These are phyloP conservation scores for Amphiprion percula DNA, from an alignment of 2,113 vertebrate genomes.

Conservation along the genomic window DNA sequence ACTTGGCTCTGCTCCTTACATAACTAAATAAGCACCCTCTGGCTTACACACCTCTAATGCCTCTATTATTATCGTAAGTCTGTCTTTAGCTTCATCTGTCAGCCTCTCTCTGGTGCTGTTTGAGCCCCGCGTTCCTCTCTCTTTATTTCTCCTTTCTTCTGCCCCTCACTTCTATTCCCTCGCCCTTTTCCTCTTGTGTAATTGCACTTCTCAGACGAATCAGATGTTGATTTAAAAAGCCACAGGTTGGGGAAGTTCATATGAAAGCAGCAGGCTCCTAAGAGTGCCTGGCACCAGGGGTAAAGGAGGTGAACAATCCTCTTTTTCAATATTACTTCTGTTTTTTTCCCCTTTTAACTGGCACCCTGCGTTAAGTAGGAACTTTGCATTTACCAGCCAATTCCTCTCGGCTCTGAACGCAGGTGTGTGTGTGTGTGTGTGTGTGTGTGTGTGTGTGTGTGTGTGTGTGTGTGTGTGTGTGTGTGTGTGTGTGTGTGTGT, in stretches of 20 bases:
- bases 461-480: not conserved
- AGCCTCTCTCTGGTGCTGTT: conserved; percentile 3
- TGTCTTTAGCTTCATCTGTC: conserved; percentile 38
- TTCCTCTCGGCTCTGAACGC: conserved; percentile 58
- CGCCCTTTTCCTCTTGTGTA: conserved; percentile 25
- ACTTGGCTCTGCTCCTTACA: conserved; percentile 69
- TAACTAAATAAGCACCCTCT: conserved; percentile 69
- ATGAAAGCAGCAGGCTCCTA: conserved; percentile 41
- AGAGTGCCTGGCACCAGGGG: conserved; percentile 29
- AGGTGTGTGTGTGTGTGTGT: conserved; percentile 1
- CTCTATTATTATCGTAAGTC: conserved; percentile 55
- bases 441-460: not conserved
- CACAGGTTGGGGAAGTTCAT: conserved; percentile 36
- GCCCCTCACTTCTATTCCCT: conserved; percentile 21
- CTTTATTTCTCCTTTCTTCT: conserved; percentile 9
- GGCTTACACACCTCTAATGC: conserved; percentile 53
- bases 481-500: not conserved
- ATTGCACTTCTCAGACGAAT: conserved; percentile 40
- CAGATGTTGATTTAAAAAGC: conserved; percentile 25
- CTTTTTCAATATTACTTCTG: conserved; percentile 61
- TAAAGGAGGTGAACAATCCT: conserved; percentile 56
- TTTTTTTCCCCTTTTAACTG: conserved; percentile 35
- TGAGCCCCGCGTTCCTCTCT: not conserved
- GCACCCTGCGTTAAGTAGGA: conserved; percentile 59
- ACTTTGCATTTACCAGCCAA: conserved; percentile 64